Base-by-base conservation (phyloP, 1,140 invertebrate genomes). In the Zaprionus davidi region DNA sequence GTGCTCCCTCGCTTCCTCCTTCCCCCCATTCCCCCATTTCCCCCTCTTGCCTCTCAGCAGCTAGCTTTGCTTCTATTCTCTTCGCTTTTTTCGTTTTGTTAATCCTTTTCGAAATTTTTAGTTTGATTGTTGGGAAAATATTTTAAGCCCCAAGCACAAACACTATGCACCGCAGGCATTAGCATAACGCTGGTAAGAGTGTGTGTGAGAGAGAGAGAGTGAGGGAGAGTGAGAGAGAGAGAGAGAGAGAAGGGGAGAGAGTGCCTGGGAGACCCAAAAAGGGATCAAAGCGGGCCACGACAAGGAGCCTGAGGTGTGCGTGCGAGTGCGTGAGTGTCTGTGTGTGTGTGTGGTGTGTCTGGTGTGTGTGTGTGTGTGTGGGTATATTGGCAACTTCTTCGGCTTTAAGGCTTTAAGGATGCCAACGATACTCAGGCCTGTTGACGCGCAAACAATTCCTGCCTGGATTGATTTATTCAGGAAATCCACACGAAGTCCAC, bases 111-210 rank as follows among this genome's bases (percentile, higher is more conserved):
- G 66, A 79, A 79, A 82, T 86, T 86, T 87, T 86, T 74, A 87
- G 82, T 85, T 85, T 87, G 83, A 85, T 87, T 85, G 82, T 85
- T 87, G 82, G 70, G 75, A 86, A 84, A 86, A 84, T 85, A 81
- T 84, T 79, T 85, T 66, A 86, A 81, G 79, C 82, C 69, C 67
- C 59, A 24, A 65, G 76, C 81, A 83, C 38, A 77, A 78, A 53
- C 67, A 69, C 63, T 68, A 59, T 67, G 68, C 49, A 36, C 67
- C 77, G 28, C 73, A 75, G 59, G 71, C 76, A 87, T 86, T 86
- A 86, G 76, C 79, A 79, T 82, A 79, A 73, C 66, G 57, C 57
- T 44, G 26, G n/a, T n/a, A n/a, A n/a, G n/a, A n/a, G n/a, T n/a
- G n/a, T n/a, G n/a, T n/a, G n/a, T n/a, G n/a, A n/a, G 20, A 59